A percentile compares a stretch with the other conserved stretches of the same genome.
These are phyloP conservation scores for Myxocyprinus asiaticus DNA, from an alignment of 2,113 vertebrate species.

Conservation along the genomic window DNA sequence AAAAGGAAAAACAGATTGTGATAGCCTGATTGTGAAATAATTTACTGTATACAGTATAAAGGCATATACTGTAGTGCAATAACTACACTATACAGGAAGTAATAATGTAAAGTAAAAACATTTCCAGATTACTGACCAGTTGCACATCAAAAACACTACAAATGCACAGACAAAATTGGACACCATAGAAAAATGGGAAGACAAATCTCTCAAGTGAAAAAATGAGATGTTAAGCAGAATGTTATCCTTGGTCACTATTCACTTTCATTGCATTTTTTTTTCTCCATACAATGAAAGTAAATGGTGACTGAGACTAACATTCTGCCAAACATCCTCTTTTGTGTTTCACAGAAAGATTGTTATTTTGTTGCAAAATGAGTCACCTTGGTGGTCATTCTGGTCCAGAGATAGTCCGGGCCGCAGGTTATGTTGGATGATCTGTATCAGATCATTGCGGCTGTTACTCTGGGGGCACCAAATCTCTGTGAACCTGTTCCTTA, in stretches of 20 bases:
- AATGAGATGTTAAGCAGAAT: too few species aligned
- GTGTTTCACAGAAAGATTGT: not conserved
- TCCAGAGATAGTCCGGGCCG: constrained; percentile 78
- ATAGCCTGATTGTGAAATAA: too few species aligned
- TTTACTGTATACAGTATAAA: too few species aligned
- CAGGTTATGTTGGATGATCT: constrained; percentile 91
- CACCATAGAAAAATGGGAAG: not conserved
- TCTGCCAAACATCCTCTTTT: too few species aligned
- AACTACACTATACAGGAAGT: too few species aligned
- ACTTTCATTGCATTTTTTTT: too few species aligned
- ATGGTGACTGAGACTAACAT: too few species aligned
- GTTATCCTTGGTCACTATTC: too few species aligned
- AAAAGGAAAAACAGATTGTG: too few species aligned
- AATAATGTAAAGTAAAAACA: not conserved
- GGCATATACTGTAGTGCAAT: too few species aligned
- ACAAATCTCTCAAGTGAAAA: not conserved
- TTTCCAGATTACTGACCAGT: not conserved
- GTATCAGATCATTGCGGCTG: constrained; percentile 82
- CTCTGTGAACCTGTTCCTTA: constrained; percentile 96
- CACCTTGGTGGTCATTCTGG: constrained; percentile 71
- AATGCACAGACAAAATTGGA: not conserved
- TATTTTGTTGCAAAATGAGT: not conserved
- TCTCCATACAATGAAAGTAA: too few species aligned
- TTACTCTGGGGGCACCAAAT: constrained; percentile 96
- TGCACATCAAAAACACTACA: not conserved